phyloP scores from a whole-genome alignment of 2,113 vertebrate species.

The Chiloscyllium plagiosum region DNA sequence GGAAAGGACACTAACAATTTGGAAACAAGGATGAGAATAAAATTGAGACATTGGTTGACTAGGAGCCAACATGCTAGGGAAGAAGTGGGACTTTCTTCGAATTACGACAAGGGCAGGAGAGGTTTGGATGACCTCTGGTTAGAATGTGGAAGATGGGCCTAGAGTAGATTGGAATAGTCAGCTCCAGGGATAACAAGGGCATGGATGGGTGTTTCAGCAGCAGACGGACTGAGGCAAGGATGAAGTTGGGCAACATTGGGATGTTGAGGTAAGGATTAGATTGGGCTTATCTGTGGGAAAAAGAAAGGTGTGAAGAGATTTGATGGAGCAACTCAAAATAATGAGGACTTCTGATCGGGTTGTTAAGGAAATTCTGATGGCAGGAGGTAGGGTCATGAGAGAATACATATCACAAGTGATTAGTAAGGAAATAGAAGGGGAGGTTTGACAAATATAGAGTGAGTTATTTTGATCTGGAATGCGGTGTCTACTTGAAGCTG shows the following conservation, averaged over 20 bases:
- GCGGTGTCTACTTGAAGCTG: background rate
- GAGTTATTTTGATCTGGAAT: background rate
- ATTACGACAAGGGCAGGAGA: background rate
- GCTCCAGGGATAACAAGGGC: background rate
- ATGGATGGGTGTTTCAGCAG: background rate
- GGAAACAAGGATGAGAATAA: background rate
- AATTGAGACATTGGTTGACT: background rate
- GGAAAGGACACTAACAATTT: background rate
- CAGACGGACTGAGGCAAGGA: background rate
- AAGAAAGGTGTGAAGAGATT: background rate
- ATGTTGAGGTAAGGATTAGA: background rate
- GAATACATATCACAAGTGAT: background rate
- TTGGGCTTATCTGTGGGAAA: background rate
- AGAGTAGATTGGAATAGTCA: background rate
- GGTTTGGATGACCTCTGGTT: background rate
- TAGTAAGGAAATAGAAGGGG: background rate
- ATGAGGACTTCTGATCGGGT: background rate
- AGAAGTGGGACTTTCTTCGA: background rate
- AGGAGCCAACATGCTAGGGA: background rate
- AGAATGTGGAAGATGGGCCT: background rate
- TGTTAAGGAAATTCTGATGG: background rate
- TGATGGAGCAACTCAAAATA: background rate
- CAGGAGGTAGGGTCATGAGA: background rate
- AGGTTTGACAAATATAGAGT: background rate
- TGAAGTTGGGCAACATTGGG: background rate